Conservation (phyloP, 2,888 invertebrate genomes). For the Folsomia manolachei region DNA sequence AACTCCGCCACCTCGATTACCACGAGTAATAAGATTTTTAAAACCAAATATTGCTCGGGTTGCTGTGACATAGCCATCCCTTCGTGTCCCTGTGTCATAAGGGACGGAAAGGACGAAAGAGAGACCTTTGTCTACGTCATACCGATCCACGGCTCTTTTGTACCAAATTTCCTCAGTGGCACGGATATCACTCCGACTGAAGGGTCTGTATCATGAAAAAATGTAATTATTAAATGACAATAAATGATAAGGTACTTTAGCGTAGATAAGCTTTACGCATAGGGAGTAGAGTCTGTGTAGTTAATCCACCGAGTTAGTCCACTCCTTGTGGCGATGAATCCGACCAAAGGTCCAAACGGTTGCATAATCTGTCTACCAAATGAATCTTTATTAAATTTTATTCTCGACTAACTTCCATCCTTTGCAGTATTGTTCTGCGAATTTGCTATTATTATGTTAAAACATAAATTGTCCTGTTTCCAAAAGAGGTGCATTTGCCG, state of each 20-base stretch:
- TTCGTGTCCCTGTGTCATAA: conserved; percentile 65
- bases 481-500: neutral
- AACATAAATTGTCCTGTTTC: neutral
- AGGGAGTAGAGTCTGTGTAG: conserved; percentile 27
- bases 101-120: conserved; percentile 88
- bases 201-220: conserved; percentile 63
- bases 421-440: too few species aligned
- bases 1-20: neutral
- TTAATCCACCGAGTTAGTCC: conserved; percentile 88
- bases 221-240: neutral
- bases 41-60: conserved; percentile 87
- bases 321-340: conserved; percentile 85
- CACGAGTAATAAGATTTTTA: conserved; percentile 62
- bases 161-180: conserved; percentile 84
- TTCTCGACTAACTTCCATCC: too few species aligned
- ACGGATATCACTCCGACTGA: conserved; percentile 70
- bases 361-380: conserved; percentile 71
- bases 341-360: conserved; percentile 77
- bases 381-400: conserved; percentile 14
- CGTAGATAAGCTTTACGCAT: conserved; percentile 23
- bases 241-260: neutral
- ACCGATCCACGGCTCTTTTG: conserved; percentile 84
- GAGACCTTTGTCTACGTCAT: conserved; percentile 77
- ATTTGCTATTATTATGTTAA: too few species aligned
- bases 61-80: conserved; percentile 74